Evolutionary conservation across 2,797 vertebrate genomes (phyloP), one percentile per base, ranked within the genome.

Genomic region (Manis pentadactyla): DNA sequence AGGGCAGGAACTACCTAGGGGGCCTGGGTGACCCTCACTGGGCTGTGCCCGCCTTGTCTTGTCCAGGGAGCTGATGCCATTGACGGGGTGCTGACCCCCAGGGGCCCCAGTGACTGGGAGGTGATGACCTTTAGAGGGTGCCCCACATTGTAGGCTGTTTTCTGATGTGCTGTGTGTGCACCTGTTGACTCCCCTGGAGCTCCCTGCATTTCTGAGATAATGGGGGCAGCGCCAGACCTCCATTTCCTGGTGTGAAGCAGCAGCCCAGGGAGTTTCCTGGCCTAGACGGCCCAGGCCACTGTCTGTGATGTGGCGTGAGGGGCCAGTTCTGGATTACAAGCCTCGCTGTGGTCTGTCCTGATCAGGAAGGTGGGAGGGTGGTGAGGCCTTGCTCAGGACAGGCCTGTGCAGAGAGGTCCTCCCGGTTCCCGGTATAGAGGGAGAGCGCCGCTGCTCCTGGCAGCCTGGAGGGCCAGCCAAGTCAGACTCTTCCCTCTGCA

Each of bases 161-260:
- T 57, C 68, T 89, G 73, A 59, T 18, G 63, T 5, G 4, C 63
- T 71, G 5, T 34, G 2, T 19, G 10, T 39, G 39, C 18, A 27
- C 18, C 31, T 61, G 37, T 42, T 25, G 34, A 61, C 51, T 34
- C 21, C 51, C 29, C 1, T 29, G 59, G 61, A 31, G 53, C 37
- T 31, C 78, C 13, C 5, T 19, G 12, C 6, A 9, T 29, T 90
- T 59, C 85, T 55, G 19, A 66, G 49, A 57, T 5, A 0, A 21
- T 27, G 23, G 61, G 5, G 21, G 63, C 93, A 93, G 69, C 96
- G 88, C 98, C 98, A 98, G 97, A 98, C 98, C 98, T 97, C 86
- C 82, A 86, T 93, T 86, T 98, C 95, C 93, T 97, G 97, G 83
- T 96, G 98, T 97, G 97, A 98, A 97, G 96, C 97, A 96, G 97